Conservation (phyloP, 30 jellyfish, hydroid and myxozoan genomes). For the Haliclystus octoradiatus region DNA sequence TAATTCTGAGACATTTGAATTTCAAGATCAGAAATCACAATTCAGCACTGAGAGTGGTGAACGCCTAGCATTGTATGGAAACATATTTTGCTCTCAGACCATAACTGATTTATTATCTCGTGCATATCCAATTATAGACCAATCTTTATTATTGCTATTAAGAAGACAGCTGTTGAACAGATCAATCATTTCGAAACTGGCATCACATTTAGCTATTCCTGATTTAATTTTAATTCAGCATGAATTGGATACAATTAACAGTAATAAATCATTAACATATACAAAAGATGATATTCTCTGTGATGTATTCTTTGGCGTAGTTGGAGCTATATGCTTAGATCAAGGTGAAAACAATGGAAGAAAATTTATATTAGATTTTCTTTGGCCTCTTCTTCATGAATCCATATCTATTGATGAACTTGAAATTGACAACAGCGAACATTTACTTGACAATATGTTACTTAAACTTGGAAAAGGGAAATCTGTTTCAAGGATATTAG, state of each 20-base stretch:
- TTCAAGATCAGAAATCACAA: background rate
- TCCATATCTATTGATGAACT: no score
- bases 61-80: conserved; percentile 52
- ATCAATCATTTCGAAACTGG: conserved; percentile 21
- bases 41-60: conserved; percentile 19
- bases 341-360: conserved; percentile 43
- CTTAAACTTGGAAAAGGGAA: no score
- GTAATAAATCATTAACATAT: conserved; percentile 31
- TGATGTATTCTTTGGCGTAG: conserved; percentile 74
- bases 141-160: conserved; percentile 22
- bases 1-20: conserved; percentile 9
- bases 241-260: conserved; percentile 34
- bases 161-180: conserved; percentile 30
- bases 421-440: no score
- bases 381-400: conserved; percentile 45
- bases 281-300: conserved; percentile 60
- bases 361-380: conserved; percentile 52
- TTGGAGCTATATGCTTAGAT: conserved; percentile 79
- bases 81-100: conserved; percentile 4
- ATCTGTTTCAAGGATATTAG: conserved; percentile 25
- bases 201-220: conserved; percentile 54
- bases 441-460: conserved; percentile 24
- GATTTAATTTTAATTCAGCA: conserved; percentile 57
- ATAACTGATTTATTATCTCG: conserved; percentile 32
- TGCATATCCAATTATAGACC: conserved; percentile 41